Percentiles rank a stretch among this genome's conserved stretches.
Evolutionary conservation across 2,113 vertebrate genomes (phyloP).

Genomic region (Meriones unguiculatus): DNA sequence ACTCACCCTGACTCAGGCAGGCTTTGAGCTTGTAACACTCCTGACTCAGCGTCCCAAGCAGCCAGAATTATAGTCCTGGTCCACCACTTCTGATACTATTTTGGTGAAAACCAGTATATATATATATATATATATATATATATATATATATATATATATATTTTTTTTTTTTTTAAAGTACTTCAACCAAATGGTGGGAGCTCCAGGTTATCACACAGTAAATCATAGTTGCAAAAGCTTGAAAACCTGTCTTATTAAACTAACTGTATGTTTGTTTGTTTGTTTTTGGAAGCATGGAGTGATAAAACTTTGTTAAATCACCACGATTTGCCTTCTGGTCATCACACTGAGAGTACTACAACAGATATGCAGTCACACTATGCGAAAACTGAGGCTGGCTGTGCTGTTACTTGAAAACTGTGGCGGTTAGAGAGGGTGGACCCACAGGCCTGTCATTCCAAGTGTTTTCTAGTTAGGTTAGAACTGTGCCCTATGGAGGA

Average conservation of each 20-base stretch:
- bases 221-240: not conserved
- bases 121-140: not conserved
- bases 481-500: not conserved
- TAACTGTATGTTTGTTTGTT: not conserved
- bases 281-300: not conserved
- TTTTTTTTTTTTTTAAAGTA: not conserved
- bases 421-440: not conserved
- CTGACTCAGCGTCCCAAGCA: not conserved
- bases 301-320: not conserved
- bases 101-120: constrained; percentile 11
- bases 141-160: not conserved
- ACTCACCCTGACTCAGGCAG: not conserved
- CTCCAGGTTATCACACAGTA: not conserved
- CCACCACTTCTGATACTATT: not conserved
- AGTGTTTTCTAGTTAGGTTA: fast-evolving
- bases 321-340: not conserved
- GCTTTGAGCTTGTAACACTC: not conserved
- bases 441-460: not conserved
- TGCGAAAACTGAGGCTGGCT: not conserved
- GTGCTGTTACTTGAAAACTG: not conserved
- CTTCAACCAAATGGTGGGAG: not conserved
- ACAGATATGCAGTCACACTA: not conserved
- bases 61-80: not conserved
- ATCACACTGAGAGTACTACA: not conserved
- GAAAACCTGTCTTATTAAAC: not conserved